Base-by-base conservation (phyloP, 1,140 invertebrate species). In the Aphelenchoides besseyi region DNA sequence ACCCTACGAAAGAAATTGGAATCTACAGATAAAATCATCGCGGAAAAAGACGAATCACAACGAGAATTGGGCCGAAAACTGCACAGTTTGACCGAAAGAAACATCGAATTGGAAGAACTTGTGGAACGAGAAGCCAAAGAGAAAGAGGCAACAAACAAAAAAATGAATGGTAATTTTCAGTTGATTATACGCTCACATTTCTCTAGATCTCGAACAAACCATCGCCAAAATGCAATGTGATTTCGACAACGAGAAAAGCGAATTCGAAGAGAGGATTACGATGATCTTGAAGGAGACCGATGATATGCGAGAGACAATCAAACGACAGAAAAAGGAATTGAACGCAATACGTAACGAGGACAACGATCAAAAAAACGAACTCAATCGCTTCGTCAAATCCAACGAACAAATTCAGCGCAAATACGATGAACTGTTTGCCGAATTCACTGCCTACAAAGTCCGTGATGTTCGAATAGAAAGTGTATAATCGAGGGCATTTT, bases 361-460 rank as follows among this genome's bases (percentile, higher is more conserved):
- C 5, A 18, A 5, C 55, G 55, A 59, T 33, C 5, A 59, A 8
- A 59, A 59, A 23, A 59, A 8, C 18, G 55, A 59, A 33, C 23
- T 59, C 5, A 59, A 59, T 33, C 55, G 18, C 5, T 18, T 59
- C 5, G 5, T 8, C 5, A 59, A 59, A 23, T 59, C 36, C 12
- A 66, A 66, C 16, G 16, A 66, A 30, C 0, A 12, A 5, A 9
- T 70, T 1, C 57, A 70, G 33, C 30, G 35, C 18, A 26, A 32
- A 3, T 67, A 52, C 32, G 69, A 70, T 18, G 30, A 64, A 3
- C 33, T 70, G 2, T n/a, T 41, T 53, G 29, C 26, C 3, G 69
- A 70, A 36, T 55, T 69, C 32, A 23, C 30, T 16, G 52, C 55
- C 3, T 70, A 69, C 36, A 70, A 70, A 28, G 69, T 61, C 3